Evolutionary conservation across 2,113 vertebrate genomes (phyloP), one percentile per base, ranked within the genome.

Genomic region (Phaetusa simplex): DNA sequence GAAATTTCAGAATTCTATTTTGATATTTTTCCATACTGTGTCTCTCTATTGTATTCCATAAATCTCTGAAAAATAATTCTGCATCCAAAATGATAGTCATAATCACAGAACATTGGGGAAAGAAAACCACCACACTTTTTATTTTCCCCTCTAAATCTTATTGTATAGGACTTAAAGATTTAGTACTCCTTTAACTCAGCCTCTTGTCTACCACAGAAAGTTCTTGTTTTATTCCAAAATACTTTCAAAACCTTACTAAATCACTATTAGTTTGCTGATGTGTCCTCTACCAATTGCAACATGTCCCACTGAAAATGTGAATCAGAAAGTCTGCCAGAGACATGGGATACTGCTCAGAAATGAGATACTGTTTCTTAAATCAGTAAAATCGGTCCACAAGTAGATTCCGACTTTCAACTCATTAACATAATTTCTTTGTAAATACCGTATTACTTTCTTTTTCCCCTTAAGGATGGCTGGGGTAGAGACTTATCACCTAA

Each of bases 71-170:
- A 90, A 82, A 85, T 8, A 34, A 20, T 22, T 78, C 50, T 65
- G 15, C 29, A 70, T 73, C 20, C 36, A 82, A 91, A 89, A 52
- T 43, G 1, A 42, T 4, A 45, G 14, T 23, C 11, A 56, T 14
- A 61, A 74, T 42, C 20, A 70, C 8, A 56, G 69, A 52, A 9
- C 8, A 40, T 0, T 43, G 17, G 13, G 3, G 5, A 53, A 58
- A 64, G 52, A 58, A 29, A 2, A 0, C 26, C 21, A n/a, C 15
- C 2, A 1, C 6, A 8, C 2, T 3, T 34, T 67, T 88, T 83
- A 50, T 74, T 58, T 67, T 20, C 5, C 22, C 5, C 11, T 36
- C 72, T 43, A 76, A 53, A 62, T 45, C 23, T 76, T 65, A 6
- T 26, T 80, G 36, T 11, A 40, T 38, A 65, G 26, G 10, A 43